Evolutionary conservation across 2,113 vertebrate species (phyloP).

Genomic region (Rhea pennata): DNA sequence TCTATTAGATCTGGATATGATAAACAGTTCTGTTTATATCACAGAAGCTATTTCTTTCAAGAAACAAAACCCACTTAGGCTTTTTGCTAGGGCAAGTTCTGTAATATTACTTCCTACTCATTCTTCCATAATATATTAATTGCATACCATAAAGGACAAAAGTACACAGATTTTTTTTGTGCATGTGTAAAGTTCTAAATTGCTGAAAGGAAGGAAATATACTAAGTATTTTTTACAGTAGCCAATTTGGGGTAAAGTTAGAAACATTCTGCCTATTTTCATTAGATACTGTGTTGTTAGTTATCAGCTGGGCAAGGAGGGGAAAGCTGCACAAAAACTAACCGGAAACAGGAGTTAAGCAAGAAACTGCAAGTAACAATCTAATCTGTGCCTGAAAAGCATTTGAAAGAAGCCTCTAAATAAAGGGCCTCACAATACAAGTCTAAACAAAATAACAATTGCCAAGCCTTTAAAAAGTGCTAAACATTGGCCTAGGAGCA

Average conservation of each 20-base stretch:
- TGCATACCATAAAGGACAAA: not conserved
- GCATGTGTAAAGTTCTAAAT: not conserved
- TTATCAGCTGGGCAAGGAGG: not conserved
- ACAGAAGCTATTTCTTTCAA: not conserved
- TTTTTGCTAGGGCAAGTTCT: not conserved
- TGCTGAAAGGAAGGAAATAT: not conserved
- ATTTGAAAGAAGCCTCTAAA: constrained; percentile 28
- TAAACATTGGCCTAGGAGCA: constrained; percentile 42
- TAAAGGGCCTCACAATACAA: not conserved
- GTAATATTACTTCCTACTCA: not conserved
- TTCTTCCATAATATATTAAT: not conserved
- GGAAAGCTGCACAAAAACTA: not conserved
- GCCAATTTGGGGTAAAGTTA: not conserved
- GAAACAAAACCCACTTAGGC: not conserved
- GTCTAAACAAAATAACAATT: constrained; percentile 50
- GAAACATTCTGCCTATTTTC: not conserved
- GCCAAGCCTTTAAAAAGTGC: constrained; percentile 45
- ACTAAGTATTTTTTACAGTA: not conserved
- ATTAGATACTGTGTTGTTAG: not conserved
- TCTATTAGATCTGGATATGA: not conserved
- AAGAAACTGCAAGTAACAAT: not conserved
- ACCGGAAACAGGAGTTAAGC: not conserved
- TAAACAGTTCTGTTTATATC: not conserved
- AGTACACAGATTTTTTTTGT: not conserved
- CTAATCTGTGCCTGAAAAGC: not conserved